Base-by-base conservation (phyloP, 2,797 vertebrate genomes). In the Ceyx erithaca region DNA sequence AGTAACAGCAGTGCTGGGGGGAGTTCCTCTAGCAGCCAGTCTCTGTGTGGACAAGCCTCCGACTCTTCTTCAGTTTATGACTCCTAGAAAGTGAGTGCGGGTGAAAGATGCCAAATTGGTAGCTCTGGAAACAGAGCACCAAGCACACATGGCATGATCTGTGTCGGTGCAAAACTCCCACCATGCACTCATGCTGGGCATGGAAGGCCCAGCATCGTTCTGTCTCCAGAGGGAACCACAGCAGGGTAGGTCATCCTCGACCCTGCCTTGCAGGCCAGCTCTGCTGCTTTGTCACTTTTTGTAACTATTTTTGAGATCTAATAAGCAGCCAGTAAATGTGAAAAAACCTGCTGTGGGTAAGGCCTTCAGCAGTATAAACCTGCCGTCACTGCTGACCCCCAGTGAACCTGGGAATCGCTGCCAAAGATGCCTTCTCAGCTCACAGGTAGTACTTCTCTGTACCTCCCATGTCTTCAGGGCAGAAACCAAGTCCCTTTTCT, bases 1-100 rank as follows among this genome's bases (percentile, higher is more conserved):
- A n/a, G 43, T 15, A 80, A 70, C 0, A 0, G 48, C 30, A 67
- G 21, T 54, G 26, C n/a, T 41, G 15, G 11, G 13, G 11, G 7
- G 17, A 7, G 16, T 6, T 81, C 26, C 45, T 67, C n/a, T 71
- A 58, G 40, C 46, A 80, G 33, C 25, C 46, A 37, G 48, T 5
- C 43, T 67, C 72, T 12, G 25, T 1, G 1, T 3, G 71, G 58
- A 92, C 22, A 46, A 68, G 19, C 52, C 63, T 84, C 26, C 63
- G 72, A 22, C 18, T 67, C 59, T 59, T 67, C 61, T 67, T 28
- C 7, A 14, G 8, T 55, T 87, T 55, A 25, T 68, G 69, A 30
- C 73, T 72, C 51, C 80, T 22, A 16, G 31, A 40, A 40, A 67
- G 12, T 8, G 3, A 3, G 21, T 16, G 46, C 12, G 85, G 69